These are phyloP conservation scores for Lophotis ruficrista DNA, from an alignment of 2,113 vertebrate genomes.

Conservation along the genomic window DNA sequence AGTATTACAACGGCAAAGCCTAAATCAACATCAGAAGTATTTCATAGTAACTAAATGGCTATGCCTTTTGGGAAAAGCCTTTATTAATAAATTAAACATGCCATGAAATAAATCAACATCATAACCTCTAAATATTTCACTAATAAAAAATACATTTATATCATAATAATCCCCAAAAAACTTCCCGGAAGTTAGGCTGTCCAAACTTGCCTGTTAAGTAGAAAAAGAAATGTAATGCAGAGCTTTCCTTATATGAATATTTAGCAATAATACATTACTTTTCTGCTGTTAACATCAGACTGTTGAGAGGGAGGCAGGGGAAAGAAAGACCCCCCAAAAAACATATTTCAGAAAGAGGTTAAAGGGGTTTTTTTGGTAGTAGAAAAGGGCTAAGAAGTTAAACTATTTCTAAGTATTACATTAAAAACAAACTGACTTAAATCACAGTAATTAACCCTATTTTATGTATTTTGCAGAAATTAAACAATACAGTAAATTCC, in stretches of 20 bases:
- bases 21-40: neutral
- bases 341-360: neutral
- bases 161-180: neutral
- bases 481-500: neutral
- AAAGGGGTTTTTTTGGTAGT: neutral
- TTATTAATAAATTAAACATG: neutral
- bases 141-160: neutral
- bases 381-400: neutral
- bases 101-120: neutral
- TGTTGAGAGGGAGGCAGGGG: fast-evolving
- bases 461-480: neutral
- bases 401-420: neutral
- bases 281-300: neutral
- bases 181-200: neutral
- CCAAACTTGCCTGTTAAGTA: neutral
- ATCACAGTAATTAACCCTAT: neutral
- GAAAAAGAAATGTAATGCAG: neutral
- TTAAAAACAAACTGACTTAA: neutral
- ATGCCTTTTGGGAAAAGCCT: neutral
- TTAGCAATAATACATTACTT: neutral
- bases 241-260: neutral
- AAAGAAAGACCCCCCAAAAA: neutral
- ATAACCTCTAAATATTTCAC: neutral
- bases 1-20: neutral
- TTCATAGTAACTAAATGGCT: neutral